Base-by-base conservation (phyloP, 2,797 vertebrate species). In the Pseudochaenichthys georgianus region DNA sequence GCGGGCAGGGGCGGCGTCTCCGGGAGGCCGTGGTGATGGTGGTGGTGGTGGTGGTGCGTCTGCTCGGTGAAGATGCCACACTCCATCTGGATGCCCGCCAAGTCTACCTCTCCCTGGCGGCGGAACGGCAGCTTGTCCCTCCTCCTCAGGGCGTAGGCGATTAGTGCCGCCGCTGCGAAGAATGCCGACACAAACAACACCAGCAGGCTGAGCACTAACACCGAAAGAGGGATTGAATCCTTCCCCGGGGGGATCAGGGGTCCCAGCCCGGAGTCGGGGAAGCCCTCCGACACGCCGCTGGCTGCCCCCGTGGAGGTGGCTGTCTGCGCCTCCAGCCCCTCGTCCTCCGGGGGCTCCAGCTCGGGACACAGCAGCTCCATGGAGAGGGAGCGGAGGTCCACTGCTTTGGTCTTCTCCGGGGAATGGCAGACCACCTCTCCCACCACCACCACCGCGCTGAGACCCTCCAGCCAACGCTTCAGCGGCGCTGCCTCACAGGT, bases 401-500 rank as follows among this genome's bases (percentile, higher is more conserved):
- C 95, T 28, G 93, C 94, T 70, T 89, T 86, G 86, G 89, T 94
- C 81, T 90, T 90, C 42, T 94, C 94, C 0, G 97, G 98, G 66
- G 97, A 98, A 48, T 99, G 98, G 0, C 98, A 99, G 50, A 97
- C 95, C 60, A 99, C 96, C 93, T 99, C 98, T 0, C 97, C 98
- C 77, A 98, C 93, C 81, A 99, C 96, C 42, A 99, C 97, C 0
- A 97, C 96, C 1, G 96, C 94, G 21, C 95, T 97, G 52, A 97
- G 94, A 31, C 97, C 96, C 82, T 99, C 97, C 77, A 99, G 96
- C 98, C 98, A 99, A 83, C 97, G 96, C 94, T 99, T 98, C 50
- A 99, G 93, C 1, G 96, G 96, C 81, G 98, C 94, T 58, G 98
- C 98, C 55, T 97, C 95, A 70, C 98, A 99, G 0, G 95, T 96